Base-by-base conservation (phyloP, 2,797 vertebrate species). In the Heliangelus exortis region DNA sequence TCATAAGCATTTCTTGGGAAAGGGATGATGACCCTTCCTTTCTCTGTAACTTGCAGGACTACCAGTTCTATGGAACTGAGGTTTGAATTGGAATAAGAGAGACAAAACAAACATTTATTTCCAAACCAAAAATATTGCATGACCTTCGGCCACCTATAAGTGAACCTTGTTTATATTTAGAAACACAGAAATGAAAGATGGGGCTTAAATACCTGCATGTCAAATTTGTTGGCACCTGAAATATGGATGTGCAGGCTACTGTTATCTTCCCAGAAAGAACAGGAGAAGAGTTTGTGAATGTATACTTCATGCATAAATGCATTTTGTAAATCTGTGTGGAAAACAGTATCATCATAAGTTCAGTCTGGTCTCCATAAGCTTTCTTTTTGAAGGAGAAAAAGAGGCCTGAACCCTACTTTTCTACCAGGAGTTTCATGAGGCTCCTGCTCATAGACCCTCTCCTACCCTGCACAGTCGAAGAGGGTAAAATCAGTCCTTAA, bases 191-290 rank as follows among this genome's bases (percentile, higher is more conserved):
- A 88, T 26, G 25, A 83, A 17, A 66, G 57, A 55, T 15, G 12
- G 6, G 25, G 6, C 11, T 0, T 0, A 71, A 83, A 83, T 48
- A 50, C 13, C 8, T 12, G 28, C 2, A 20, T 14, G 1, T 29
- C 53, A 55, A 74, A 86, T 63, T 20, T 31, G 15, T 36, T 28
- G n/a, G 3, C 7, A n/a, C 43, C 36, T 58, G 23, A 89, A 43
- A 41, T 33, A 48, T 12, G 4, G 23, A 6, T 25, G 2, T 45
- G 10, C 22, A 53, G 50, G 7, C 7, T 65, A 22, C 29, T 62
- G 36, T 58, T 31, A 84, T 5, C 3, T 67, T 67, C 50, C 17
- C 28, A 54, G 78, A 69, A 76, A 39, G 29, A 82, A 13, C 1
- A 61, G 34, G 36, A 54, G 15, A 7, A 34, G 34, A 26, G 12